These are phyloP conservation scores for Lottia gigantea DNA, from an alignment of 2,888 invertebrate genomes.

Conservation along the genomic window DNA sequence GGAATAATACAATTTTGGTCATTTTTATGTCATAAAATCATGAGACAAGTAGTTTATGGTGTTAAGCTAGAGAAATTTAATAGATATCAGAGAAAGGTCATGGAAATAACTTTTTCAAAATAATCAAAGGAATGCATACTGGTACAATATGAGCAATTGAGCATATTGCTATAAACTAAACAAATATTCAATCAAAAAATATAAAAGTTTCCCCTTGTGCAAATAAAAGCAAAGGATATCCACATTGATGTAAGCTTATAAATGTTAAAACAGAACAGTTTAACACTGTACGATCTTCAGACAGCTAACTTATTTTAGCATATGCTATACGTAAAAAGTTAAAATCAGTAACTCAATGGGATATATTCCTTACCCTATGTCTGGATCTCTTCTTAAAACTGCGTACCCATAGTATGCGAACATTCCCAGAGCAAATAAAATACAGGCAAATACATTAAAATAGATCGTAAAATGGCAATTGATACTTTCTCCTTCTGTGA, in stretches of 20 bases:
- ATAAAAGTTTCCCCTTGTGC: too few relatives aligned
- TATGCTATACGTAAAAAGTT: not conserved
- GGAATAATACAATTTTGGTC: not conserved
- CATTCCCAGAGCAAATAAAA: slow-evolving; percentile 45
- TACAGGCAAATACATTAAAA: slow-evolving; percentile 46
- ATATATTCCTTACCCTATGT: slow-evolving; percentile 42
- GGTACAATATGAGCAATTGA: too few relatives aligned
- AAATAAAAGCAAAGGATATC: not conserved
- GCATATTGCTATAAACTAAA: too few relatives aligned
- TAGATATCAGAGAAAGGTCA: not conserved
- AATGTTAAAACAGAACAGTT: too few relatives aligned
- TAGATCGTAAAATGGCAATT: slow-evolving; percentile 51
- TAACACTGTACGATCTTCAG: too few relatives aligned
- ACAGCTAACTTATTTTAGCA: too few relatives aligned
- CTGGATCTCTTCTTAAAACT: slow-evolving; percentile 39
- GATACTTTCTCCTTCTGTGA: slow-evolving; percentile 23
- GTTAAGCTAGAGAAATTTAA: not conserved
- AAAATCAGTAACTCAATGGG: not conserved
- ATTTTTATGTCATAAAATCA: too few relatives aligned
- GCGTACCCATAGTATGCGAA: slow-evolving; percentile 47
- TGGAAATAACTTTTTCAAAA: not conserved
- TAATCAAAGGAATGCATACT: too few relatives aligned
- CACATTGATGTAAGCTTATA: slow-evolving; percentile 4
- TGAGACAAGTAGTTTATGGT: too few relatives aligned
- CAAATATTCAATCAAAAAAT: too few relatives aligned